These are phyloP conservation scores for Malacosoma neustria DNA, from an alignment of 2,888 invertebrate genomes.

Conservation along the genomic window DNA sequence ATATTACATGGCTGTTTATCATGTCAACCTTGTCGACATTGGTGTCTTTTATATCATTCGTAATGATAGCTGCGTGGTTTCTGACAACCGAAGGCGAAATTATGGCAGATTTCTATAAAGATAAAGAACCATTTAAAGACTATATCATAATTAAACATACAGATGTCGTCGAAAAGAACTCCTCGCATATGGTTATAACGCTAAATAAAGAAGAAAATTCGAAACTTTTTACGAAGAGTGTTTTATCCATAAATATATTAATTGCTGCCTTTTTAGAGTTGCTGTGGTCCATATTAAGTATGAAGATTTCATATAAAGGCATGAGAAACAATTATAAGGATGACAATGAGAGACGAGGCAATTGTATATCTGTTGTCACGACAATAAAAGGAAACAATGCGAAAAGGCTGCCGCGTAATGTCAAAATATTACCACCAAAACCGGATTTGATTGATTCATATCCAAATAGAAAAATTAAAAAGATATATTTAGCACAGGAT, in stretches of 20 bases:
- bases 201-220: constrained; percentile 30
- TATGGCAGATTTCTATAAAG: constrained; percentile 53
- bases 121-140: constrained; percentile 51
- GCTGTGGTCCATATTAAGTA: constrained; percentile 76
- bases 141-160: constrained; percentile 46
- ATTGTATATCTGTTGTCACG: constrained; percentile 69
- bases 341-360: constrained; percentile 61
- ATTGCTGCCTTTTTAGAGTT: constrained; percentile 74
- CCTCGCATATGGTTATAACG: constrained; percentile 51
- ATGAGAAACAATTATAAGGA: constrained; percentile 77
- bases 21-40: constrained; percentile 70
- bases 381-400: constrained; percentile 72
- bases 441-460: constrained; percentile 73
- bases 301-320: constrained; percentile 75
- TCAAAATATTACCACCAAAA: constrained; percentile 54
- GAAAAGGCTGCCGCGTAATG: constrained; percentile 46
- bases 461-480: constrained; percentile 68
- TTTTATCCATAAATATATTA: constrained; percentile 74
- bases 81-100: constrained; percentile 47
- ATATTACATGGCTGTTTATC: constrained; percentile 77
- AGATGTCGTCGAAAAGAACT: constrained; percentile 45
- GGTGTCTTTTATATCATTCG: constrained; percentile 55
- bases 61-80: constrained; percentile 57
- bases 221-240: constrained; percentile 51
- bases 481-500: constrained; percentile 60